Percentiles rank a stretch among this genome's conserved stretches.
phyloP scores from a whole-genome alignment of 2,797 vertebrate genomes.

The Thunnus albacares region DNA sequence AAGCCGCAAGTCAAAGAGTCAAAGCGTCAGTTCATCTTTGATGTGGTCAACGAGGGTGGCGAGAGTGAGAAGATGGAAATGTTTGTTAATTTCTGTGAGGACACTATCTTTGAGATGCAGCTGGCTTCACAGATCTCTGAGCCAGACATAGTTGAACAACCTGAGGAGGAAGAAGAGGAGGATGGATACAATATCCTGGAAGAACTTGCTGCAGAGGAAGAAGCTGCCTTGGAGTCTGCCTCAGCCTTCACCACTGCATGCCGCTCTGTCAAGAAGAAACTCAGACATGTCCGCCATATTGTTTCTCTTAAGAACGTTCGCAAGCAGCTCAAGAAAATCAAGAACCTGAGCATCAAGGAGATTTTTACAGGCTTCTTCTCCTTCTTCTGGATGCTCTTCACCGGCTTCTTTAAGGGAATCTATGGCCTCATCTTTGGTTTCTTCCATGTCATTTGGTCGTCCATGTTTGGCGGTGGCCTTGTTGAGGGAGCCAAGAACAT shows the following conservation, averaged over 20 bases:
- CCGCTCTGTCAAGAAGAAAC: constrained; percentile 87
- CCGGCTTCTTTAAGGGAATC: constrained; percentile 92
- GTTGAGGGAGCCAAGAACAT: constrained; percentile 99
- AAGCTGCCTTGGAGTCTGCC: constrained; percentile 85
- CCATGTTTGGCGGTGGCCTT: constrained; percentile 96
- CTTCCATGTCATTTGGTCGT: constrained; percentile 96
- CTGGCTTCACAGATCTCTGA: constrained; percentile 98
- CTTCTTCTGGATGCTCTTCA: constrained; percentile 95
- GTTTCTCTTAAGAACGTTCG: constrained; percentile 89
- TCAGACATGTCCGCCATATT: constrained; percentile 83
- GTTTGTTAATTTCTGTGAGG: constrained; percentile 99
- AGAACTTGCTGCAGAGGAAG: constrained; percentile 87
- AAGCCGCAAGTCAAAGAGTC: constrained; percentile 99
- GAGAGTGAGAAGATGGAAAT: constrained; percentile 99
- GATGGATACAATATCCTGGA: constrained; percentile 83
- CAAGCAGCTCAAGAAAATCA: constrained; percentile 92
- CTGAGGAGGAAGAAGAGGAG: constrained; percentile 90
- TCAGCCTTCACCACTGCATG: constrained; percentile 94
- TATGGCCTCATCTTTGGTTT: constrained; percentile 92
- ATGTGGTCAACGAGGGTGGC: constrained; percentile 97
- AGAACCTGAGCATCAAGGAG: constrained; percentile 92
- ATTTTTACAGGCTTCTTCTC: constrained; percentile 92
- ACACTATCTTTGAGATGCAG: constrained; percentile 99
- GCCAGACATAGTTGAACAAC: constrained; percentile 89
- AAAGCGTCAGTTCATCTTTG: constrained; percentile 99